Base-by-base conservation (phyloP, 2,888 invertebrate genomes). In the Drepana falcataria region DNA sequence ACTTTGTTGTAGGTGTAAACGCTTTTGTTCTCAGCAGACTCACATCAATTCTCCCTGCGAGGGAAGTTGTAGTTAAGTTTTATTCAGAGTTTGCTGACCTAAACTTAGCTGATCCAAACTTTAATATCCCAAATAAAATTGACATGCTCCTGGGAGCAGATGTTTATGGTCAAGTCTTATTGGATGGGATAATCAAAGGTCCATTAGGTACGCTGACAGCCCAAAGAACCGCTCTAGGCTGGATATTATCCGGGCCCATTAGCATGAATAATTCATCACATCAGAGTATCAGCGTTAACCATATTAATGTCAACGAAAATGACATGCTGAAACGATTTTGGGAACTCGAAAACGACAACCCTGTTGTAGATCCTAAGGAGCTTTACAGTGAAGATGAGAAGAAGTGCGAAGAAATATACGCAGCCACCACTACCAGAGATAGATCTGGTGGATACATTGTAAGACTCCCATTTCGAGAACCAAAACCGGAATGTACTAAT, bases 81-180 rank as follows among this genome's bases (percentile, higher is more conserved):
- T 61, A 60, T 57, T 37, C 51, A 9, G 51, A 57, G 0, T 48
- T 62, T 9, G 3, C 9, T 0, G 40, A 49, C 2, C 4, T 53
- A 1, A 21, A 49, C 0, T 52, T 66, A 2, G 62, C 64, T 3
- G 66, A 64, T 52, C 61, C 66, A 4, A 9, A 49, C 0, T 64
- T 55, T 49, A 6, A 57, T 35, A 54, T 51, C 33, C 58, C 62
- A 1, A 56, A 53, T 48, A 60, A 53, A 52, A 49, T 63, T 35
- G 63, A 66, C 47, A 21, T 68, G 35, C 53, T 68, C 47, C 55
- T 69, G 7, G 69, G 71, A 35, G 68, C 66, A 6, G 64, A 66
- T 4, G 52, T 66, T 4, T 66, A 65, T 44, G 52, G 63, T 34
- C 51, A 57, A 49, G 55, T 68, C 7, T 53, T 69, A 21, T 6